Base-by-base conservation (phyloP, 2,113 vertebrate species). In the Danionella cerebrum region DNA sequence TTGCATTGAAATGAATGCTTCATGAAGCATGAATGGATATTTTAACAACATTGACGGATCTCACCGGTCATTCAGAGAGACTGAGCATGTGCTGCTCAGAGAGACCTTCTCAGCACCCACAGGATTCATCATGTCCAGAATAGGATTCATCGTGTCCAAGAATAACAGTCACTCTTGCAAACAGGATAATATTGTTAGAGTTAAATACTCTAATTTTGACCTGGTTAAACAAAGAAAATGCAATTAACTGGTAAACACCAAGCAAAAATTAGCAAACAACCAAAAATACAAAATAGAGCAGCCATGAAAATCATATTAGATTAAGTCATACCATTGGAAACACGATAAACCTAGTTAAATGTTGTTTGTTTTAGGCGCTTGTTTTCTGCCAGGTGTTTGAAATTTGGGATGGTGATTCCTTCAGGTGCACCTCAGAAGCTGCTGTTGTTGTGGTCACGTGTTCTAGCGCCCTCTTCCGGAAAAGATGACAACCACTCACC, bases 11-110 rank as follows among this genome's bases (percentile, higher is more conserved):
- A 33, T 6, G 29, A 33, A 33, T 33, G 9, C 29, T 33, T 33
- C 9, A 5, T 33, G 29, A 33, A 33, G 9, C 1, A 33, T 33
- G 29, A 6, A 9, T 33, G 29, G 9, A 33, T 33, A 33, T 33
- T 33, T 6, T 2, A 33, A 1, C 29, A 33, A 33, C 29, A 6
- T 33, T 33, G 9, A 16, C 44, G 3, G 9, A 33, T 85, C 91
- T 94, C 87, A 94, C 94, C 94, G 92, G 84, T 96, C 88, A 63
- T 97, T 85, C 73, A 96, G 90, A 65, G 94, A 92, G 79, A 94
- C 83, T 72, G 89, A 83, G 72, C 92, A 90, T 75, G 91, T 91
- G 79, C 92, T 90, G 81, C 89, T 91, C 80, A 93, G 90, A 79
- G 88, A 82, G 50, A 91, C 79, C 80, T 89, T 84, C 76, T 79